Evolutionary conservation across 1,140 invertebrate genomes (phyloP).

Genomic region (Luehdorfia chinensis): DNA sequence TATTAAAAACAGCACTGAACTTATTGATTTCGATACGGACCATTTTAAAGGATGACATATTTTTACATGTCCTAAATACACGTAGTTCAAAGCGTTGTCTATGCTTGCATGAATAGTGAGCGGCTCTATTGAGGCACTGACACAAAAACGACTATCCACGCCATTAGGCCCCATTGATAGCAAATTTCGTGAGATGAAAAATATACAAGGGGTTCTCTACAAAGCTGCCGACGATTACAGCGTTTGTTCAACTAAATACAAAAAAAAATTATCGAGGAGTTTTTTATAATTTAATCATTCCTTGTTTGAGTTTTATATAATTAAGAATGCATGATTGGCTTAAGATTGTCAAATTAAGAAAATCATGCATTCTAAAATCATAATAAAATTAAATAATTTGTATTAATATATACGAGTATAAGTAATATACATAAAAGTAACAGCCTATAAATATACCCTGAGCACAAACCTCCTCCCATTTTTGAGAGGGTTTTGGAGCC

Average conservation of each 20-base stretch:
- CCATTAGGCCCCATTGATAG: conserved; percentile 57
- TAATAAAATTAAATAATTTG: no score
- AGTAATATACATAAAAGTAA: no score
- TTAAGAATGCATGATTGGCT: no score
- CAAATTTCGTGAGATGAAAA: conserved; percentile 42
- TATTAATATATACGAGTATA: no score
- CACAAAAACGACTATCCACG: conserved; percentile 46
- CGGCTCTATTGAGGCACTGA: conserved; percentile 6
- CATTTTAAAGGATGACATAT: neutral
- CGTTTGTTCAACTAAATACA: conserved; percentile 2
- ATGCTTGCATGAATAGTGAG: conserved; percentile 2
- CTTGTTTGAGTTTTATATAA: no score
- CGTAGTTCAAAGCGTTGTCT: conserved; percentile 5
- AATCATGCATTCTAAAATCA: no score
- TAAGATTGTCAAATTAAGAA: no score
- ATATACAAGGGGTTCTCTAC: conserved; percentile 29
- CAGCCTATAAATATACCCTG: no score
- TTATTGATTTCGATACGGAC: conserved; percentile 4
- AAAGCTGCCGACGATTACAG: neutral
- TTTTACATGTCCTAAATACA: conserved; percentile 12
- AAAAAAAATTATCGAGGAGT: no score
- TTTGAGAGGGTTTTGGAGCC: no score
- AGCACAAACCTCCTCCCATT: no score
- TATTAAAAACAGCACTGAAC: conserved; percentile 2
- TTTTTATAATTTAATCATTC: no score